Conservation (phyloP, 2,888 invertebrate species). For the Morinoia aosen region DNA sequence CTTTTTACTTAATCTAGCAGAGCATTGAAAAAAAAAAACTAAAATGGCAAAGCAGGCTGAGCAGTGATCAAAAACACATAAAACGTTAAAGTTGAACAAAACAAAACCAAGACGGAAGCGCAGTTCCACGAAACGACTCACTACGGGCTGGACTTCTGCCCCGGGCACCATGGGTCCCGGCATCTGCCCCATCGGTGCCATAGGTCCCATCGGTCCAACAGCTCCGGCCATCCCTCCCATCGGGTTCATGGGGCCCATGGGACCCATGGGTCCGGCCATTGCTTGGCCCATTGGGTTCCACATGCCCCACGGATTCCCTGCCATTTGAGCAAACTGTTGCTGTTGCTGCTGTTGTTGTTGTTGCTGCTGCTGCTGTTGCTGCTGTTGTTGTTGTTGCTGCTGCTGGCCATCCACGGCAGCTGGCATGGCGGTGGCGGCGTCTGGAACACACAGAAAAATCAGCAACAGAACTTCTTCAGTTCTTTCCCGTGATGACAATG, state of each 20-base stretch:
- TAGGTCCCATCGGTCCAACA: slow-evolving; percentile 70
- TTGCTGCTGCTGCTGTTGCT: not conserved
- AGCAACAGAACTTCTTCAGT: not conserved
- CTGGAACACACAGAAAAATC: not conserved
- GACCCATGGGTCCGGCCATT: slow-evolving; percentile 70
- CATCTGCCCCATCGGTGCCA: slow-evolving; percentile 70
- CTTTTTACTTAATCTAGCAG: not conserved
- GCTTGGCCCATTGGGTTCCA: slow-evolving; percentile 68
- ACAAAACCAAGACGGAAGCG: not conserved
- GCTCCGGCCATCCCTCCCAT: slow-evolving; percentile 71
- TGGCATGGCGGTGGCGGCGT: not conserved
- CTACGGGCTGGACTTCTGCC: slow-evolving; percentile 65
- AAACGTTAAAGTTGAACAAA: not conserved
- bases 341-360: slow-evolving; percentile 52
- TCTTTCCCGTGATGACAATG: too few species aligned
- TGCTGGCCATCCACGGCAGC: not conserved
- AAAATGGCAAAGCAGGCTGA: not conserved
- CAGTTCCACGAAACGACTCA: slow-evolving; percentile 49
- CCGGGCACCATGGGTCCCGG: slow-evolving; percentile 68
- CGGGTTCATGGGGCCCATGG: slow-evolving; percentile 70
- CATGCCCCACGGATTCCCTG: slow-evolving; percentile 68
- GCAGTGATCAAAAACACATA: not conserved
- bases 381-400: slow-evolving; percentile 18
- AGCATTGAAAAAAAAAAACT: not conserved
- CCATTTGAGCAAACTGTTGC: slow-evolving; percentile 61